Evolutionary conservation across 2,888 invertebrate species (phyloP).

Genomic region (Brenthis daphne): DNA sequence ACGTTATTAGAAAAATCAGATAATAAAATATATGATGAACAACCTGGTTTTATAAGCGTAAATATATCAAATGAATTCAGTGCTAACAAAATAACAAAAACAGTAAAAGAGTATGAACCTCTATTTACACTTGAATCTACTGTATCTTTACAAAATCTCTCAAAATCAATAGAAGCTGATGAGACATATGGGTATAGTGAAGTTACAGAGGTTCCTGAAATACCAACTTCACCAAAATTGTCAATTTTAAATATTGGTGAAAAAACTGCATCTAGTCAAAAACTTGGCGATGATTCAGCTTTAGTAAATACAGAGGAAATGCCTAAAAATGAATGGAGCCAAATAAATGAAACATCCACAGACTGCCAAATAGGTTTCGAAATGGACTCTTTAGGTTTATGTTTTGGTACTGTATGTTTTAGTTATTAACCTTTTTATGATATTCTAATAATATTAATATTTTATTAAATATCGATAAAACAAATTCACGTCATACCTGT

Average conservation of each 20-base stretch:
- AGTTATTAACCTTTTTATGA: no score
- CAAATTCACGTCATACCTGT: no score
- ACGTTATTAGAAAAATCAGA: no score
- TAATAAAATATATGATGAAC: no score
- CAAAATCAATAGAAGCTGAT: background rate
- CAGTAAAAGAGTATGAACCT: constrained; percentile 10
- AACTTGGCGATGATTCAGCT: constrained; percentile 53
- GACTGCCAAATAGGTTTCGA: no score
- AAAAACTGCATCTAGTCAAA: constrained; percentile 53
- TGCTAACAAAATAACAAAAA: background rate
- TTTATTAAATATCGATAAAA: no score
- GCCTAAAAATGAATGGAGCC: no score
- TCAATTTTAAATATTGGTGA: constrained; percentile 51
- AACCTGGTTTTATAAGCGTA: constrained; percentile 33
- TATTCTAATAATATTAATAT: no score
- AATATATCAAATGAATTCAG: constrained; percentile 18
- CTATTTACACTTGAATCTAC: constrained; percentile 12
- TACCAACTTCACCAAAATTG: constrained; percentile 46
- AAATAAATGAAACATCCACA: no score
- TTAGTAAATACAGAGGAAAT: no score
- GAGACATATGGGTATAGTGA: constrained; percentile 27
- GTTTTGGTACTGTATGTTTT: no score
- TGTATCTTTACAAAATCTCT: background rate
- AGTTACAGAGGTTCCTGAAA: constrained; percentile 48
- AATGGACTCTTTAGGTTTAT: no score